Evolutionary conservation across 2,797 vertebrate species (phyloP).

Genomic region (Sebastes baramenuke): DNA sequence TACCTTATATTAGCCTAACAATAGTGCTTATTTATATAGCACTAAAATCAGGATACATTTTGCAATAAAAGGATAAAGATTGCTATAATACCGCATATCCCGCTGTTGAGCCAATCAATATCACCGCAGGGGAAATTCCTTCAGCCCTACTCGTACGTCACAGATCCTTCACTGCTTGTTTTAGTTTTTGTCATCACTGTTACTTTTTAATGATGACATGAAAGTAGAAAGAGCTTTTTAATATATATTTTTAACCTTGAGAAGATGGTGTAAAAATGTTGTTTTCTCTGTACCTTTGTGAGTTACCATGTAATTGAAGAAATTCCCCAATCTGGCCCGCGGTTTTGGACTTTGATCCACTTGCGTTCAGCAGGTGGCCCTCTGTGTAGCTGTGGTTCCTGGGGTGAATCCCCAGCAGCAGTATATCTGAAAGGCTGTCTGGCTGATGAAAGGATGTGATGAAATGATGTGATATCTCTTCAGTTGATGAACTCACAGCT

Average conservation of each 20-base stretch:
- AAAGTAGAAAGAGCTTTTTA: background rate
- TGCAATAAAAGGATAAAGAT: too few relatives aligned
- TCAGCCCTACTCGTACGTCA: background rate
- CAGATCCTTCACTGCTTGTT: background rate
- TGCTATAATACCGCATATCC: too few relatives aligned
- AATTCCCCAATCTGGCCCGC: background rate
- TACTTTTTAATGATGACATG: background rate
- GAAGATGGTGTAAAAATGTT: constrained; percentile 1
- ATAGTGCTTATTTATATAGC: too few relatives aligned
- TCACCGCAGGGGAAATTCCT: too few relatives aligned
- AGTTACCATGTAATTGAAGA: constrained; percentile 5
- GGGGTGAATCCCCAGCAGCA: constrained; percentile 28
- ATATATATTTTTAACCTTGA: background rate
- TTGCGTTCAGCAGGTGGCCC: constrained; percentile 18
- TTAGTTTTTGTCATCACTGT: background rate
- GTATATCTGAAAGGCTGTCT: constrained; percentile 50
- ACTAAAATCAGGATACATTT: too few relatives aligned
- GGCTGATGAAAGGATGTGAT: constrained; percentile 66
- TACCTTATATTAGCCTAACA: too few relatives aligned
- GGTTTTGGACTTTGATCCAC: constrained; percentile 46
- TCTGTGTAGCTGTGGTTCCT: constrained; percentile 16
- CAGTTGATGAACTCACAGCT: constrained; percentile 60
- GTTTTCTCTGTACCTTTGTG: constrained; percentile 18
- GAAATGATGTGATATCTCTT: constrained; percentile 67
- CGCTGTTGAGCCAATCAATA: too few relatives aligned